A percentile compares a stretch with the other conserved stretches of the same genome.
Evolutionary conservation across 2,888 invertebrate genomes (phyloP).

Genomic region (Tachystola acroxantha): DNA sequence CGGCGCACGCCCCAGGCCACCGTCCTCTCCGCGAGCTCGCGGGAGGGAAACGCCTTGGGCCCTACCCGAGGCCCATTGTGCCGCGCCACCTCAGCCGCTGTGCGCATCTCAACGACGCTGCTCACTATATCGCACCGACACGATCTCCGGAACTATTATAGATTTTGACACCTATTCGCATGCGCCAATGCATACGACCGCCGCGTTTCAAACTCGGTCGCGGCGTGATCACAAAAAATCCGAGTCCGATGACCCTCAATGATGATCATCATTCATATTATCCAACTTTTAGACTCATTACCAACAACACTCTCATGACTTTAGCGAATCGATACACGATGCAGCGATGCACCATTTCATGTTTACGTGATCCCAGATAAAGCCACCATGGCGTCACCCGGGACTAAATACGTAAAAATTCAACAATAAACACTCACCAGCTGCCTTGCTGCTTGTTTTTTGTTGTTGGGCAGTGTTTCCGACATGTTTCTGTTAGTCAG

Average conservation of each 20-base stretch:
- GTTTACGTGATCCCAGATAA: conserved; percentile 82
- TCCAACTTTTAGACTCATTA: conserved; percentile 30
- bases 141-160: conserved; percentile 69
- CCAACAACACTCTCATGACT: conserved; percentile 40
- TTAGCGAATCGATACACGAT: conserved; percentile 74
- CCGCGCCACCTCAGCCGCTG: conserved; percentile 40
- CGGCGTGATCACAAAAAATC: conserved; percentile 66
- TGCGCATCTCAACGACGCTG: conserved; percentile 38
- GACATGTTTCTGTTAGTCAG: conserved; percentile 76
- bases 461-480: conserved; percentile 77
- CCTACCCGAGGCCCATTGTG: conserved; percentile 50
- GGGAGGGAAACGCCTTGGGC: conserved; percentile 70
- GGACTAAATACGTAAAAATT: conserved; percentile 75
- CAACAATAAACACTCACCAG: conserved; percentile 80
- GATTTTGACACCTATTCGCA: conserved; percentile 76
- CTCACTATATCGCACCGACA: conserved; percentile 50
- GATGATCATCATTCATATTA: conserved; percentile 38
- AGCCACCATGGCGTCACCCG: conserved; percentile 82
- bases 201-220: conserved; percentile 74
- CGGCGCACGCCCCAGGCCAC: conserved; percentile 46
- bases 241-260: conserved; percentile 59
- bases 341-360: conserved; percentile 79
- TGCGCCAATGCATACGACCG: conserved; percentile 75
- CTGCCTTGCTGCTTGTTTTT: conserved; percentile 79
- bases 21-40: conserved; percentile 43